Percentiles rank a stretch among this genome's conserved stretches.
Evolutionary conservation across 2,113 vertebrate genomes (phyloP).

Genomic region (Indri indri): DNA sequence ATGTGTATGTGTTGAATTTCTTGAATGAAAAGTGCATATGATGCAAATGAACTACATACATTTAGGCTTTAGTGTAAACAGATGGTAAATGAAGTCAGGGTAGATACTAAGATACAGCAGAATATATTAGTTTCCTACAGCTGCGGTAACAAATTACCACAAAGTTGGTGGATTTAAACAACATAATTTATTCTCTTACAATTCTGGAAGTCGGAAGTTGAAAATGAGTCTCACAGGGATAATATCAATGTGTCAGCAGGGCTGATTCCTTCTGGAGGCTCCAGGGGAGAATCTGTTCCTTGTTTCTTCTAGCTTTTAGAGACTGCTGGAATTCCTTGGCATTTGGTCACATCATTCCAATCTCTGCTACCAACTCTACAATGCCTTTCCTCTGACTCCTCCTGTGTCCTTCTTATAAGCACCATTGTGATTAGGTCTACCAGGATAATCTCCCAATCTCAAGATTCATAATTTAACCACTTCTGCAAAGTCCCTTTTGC

Average conservation of each 20-base stretch:
- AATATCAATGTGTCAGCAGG: neutral
- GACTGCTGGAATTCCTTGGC: neutral
- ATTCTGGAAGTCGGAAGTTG: neutral
- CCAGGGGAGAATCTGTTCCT: neutral
- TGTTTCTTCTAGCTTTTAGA: neutral
- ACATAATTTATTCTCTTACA: neutral
- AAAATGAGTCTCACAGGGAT: neutral
- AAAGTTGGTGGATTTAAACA: neutral
- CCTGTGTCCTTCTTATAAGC: neutral
- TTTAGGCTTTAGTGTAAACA: neutral
- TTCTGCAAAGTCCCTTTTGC: neutral
- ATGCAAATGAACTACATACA: neutral
- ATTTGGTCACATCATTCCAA: neutral
- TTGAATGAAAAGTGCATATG: neutral
- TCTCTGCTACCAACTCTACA: neutral
- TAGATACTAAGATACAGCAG: neutral
- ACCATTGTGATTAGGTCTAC: neutral
- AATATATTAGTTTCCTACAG: neutral
- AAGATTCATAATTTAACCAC: neutral
- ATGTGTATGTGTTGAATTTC: neutral
- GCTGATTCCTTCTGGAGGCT: neutral
- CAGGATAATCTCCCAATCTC: neutral
- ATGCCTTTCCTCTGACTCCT: neutral
- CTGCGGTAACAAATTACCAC: neutral
- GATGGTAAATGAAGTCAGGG: neutral